phyloP scores from a whole-genome alignment of 2,888 invertebrate genomes.

The Tholera decimalis region DNA sequence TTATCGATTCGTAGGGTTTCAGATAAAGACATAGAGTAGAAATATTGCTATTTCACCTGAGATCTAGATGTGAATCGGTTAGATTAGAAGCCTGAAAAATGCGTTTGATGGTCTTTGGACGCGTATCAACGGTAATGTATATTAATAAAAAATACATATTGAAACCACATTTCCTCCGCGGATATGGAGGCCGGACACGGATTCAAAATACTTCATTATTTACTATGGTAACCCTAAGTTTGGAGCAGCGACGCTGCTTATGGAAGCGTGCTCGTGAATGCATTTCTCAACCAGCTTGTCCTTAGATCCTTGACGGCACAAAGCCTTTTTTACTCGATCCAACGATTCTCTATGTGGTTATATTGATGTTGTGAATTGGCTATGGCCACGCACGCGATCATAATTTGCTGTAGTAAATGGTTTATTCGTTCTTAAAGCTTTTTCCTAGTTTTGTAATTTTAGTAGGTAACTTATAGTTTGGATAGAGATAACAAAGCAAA shows the following conservation, averaged over 20 bases:
- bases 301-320: conserved; percentile 55
- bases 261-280: conserved; percentile 85
- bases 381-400: conserved; percentile 27
- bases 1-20: conserved; percentile 1
- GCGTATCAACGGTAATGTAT: neutral
- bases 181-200: neutral
- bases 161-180: neutral
- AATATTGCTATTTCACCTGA: neutral
- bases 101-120: neutral
- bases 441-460: conserved; percentile 23
- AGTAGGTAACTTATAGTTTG: neutral
- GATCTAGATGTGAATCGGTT: neutral
- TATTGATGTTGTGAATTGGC: conserved; percentile 14
- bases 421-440: neutral
- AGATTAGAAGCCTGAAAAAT: neutral
- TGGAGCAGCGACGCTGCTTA: conserved; percentile 57
- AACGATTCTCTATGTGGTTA: conserved; percentile 27
- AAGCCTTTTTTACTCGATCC: conserved; percentile 48
- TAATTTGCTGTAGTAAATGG: conserved; percentile 19
- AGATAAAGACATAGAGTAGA: neutral
- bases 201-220: conserved; percentile 20
- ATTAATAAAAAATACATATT: neutral
- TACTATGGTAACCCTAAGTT: conserved; percentile 58
- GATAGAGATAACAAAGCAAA: conserved; percentile 17
- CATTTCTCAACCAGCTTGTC: conserved; percentile 77